Evolutionary conservation across 2,113 vertebrate species (phyloP).

Genomic region (Anser cygnoides): DNA sequence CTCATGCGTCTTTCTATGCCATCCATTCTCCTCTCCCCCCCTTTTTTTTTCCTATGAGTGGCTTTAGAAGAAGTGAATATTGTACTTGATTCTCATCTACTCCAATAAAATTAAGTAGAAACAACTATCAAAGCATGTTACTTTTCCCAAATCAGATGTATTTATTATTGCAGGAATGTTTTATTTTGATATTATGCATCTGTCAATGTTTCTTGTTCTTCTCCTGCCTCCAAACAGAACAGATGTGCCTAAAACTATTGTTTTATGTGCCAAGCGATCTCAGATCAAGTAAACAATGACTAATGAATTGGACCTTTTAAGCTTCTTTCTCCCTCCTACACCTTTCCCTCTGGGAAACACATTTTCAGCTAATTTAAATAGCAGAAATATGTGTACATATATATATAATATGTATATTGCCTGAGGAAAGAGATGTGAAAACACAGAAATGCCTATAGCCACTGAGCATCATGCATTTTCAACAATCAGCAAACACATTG

Average conservation of each 20-base stretch:
- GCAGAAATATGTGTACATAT: background rate
- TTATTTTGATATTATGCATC: background rate
- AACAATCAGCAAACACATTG: background rate
- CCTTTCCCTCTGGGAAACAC: background rate
- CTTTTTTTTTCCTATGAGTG: background rate
- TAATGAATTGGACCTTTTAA: background rate
- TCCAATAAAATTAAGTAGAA: background rate
- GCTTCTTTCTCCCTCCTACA: background rate
- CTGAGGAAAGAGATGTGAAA: slow-evolving; percentile 11
- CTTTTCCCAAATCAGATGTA: background rate
- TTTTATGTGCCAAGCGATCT: background rate
- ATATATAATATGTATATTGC: background rate
- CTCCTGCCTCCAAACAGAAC: background rate
- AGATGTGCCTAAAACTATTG: background rate
- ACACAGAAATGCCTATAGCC: background rate
- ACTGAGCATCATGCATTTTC: background rate
- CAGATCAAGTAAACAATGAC: background rate
- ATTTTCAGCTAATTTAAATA: background rate
- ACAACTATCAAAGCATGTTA: background rate
- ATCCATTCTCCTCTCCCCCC: background rate
- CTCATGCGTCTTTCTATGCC: background rate
- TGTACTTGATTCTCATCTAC: background rate
- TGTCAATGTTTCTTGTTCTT: background rate
- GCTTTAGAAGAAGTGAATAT: background rate
- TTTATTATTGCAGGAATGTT: background rate